phyloP scores from a whole-genome alignment of 2,888 invertebrate species.

The Zygogramma bicolorata region DNA sequence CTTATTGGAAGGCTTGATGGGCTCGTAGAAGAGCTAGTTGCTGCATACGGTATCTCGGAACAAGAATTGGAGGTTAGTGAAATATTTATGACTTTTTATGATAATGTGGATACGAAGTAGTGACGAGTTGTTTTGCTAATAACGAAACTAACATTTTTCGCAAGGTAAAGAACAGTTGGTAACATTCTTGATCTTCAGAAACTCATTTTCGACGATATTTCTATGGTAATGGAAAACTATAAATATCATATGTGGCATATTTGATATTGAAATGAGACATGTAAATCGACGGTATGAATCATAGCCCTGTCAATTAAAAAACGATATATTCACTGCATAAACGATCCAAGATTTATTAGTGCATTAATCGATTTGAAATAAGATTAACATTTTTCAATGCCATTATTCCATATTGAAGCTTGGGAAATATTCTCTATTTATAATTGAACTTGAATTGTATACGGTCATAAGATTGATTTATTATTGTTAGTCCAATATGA shows the following conservation, averaged over 20 bases:
- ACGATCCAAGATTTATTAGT: background rate
- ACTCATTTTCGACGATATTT: no score
- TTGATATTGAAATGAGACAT: background rate
- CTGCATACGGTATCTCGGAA: slow-evolving; percentile 80
- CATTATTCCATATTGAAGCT: background rate
- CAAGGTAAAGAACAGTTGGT: no score
- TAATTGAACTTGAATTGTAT: slow-evolving; percentile 21
- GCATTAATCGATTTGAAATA: slow-evolving; percentile 17
- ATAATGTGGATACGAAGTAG: no score
- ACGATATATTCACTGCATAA: background rate
- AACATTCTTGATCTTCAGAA: no score
- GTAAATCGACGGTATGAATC: background rate
- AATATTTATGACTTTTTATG: no score
- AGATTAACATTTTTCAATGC: slow-evolving; percentile 13
- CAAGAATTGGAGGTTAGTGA: slow-evolving; percentile 77
- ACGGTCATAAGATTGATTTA: background rate
- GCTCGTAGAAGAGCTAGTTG: slow-evolving; percentile 79
- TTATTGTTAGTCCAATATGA: background rate
- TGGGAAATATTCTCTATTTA: slow-evolving; percentile 20
- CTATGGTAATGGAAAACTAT: no score
- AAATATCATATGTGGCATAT: no score
- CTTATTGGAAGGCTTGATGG: slow-evolving; percentile 77
- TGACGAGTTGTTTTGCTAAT: no score
- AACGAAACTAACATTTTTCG: no score
- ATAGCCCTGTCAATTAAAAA: background rate